A percentile compares a stretch with the other conserved stretches of the same genome.
These are phyloP conservation scores for Acrocyrtus sp. DNA, from an alignment of 2,888 invertebrate species.

Conservation along the genomic window DNA sequence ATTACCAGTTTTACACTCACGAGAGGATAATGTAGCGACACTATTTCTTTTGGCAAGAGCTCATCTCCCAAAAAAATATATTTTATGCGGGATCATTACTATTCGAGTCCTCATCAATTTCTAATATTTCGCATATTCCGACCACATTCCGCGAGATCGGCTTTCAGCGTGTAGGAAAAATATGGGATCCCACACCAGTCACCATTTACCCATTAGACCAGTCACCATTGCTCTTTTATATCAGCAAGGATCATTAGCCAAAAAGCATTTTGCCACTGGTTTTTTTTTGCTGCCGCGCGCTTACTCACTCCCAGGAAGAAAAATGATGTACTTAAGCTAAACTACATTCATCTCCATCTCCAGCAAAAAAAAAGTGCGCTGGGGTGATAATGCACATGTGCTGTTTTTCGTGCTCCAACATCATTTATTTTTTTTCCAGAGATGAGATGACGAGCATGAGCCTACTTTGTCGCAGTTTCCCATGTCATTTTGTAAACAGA, in stretches of 20 bases:
- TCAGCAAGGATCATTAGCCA: constrained; percentile 35
- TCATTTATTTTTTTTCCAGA: too few species aligned
- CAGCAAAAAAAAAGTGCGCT: too few species aligned
- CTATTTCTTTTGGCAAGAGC: not conserved
- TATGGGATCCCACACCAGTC: too few species aligned
- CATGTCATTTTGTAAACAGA: constrained; percentile 39
- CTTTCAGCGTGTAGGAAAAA: too few species aligned
- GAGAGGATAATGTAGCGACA: not conserved
- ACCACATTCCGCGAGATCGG: too few species aligned
- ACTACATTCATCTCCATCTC: not conserved
- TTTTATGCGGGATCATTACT: constrained; percentile 9
- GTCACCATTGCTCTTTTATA: constrained; percentile 15
- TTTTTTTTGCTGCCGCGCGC: not conserved
- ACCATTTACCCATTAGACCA: too few species aligned
- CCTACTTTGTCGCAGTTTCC: constrained; percentile 17
- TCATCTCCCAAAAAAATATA: too few species aligned
- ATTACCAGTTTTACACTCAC: not conserved
- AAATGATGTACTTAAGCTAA: not conserved
- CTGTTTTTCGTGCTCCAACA: constrained; percentile 3
- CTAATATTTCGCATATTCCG: constrained; percentile 25
- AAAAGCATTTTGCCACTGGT: constrained; percentile 31
- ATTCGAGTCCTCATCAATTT: constrained; percentile 41
- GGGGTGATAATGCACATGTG: constrained; percentile 32
- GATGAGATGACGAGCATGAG: too few species aligned
- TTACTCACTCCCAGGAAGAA: not conserved